These are phyloP conservation scores for Serinus canaria DNA, from an alignment of 2,113 vertebrate genomes.

Conservation along the genomic window DNA sequence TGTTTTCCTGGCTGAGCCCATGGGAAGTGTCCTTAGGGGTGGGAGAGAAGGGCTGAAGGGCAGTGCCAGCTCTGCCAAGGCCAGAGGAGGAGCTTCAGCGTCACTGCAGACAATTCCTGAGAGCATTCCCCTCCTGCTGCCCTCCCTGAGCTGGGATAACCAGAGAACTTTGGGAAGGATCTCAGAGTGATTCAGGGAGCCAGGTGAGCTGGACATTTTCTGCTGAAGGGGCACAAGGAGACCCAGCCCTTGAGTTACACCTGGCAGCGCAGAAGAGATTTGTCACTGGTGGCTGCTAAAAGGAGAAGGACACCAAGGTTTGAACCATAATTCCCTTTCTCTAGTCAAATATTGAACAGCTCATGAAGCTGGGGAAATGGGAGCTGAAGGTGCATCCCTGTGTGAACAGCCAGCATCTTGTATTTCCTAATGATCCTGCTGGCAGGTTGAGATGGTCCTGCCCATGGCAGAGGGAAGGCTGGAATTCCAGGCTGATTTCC, in stretches of 20 bases:
- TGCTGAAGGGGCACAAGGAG: neutral
- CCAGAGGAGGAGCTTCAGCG: neutral
- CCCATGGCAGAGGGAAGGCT: neutral
- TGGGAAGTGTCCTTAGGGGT: neutral
- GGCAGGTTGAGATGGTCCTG: neutral
- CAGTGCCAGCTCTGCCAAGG: neutral
- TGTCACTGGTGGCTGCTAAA: neutral
- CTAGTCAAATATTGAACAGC: neutral
- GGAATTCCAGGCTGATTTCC: neutral
- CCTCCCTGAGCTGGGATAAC: neutral
- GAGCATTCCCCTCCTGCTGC: neutral
- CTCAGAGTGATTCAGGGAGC: neutral
- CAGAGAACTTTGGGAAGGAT: neutral
- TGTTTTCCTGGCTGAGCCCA: neutral
- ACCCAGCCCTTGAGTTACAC: neutral
- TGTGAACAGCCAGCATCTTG: neutral
- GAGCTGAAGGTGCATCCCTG: neutral
- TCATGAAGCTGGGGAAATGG: neutral
- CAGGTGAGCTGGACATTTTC: neutral
- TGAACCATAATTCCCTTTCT: neutral
- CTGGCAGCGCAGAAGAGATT: neutral
- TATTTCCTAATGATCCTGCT: neutral
- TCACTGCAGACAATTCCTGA: neutral
- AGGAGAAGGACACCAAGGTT: neutral
- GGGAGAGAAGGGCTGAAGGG: neutral